Evolutionary conservation across 53 echinoderm and acorn worm genomes (phyloP), one percentile per base, ranked within the genome.

Genomic region (Astropecten irregularis): DNA sequence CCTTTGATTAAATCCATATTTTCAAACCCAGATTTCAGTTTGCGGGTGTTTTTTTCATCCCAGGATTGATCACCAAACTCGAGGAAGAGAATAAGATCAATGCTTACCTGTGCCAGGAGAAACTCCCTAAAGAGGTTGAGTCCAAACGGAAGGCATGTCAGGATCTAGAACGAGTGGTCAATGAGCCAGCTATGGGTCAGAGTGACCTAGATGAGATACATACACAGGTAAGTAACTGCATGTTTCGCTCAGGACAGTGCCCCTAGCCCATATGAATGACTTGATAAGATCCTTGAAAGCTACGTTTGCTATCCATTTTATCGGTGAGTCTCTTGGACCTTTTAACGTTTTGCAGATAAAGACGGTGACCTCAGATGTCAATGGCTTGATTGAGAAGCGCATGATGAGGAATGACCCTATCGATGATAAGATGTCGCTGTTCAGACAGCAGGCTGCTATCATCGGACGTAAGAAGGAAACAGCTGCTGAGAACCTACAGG

Each of bases 11-110:
- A n/a, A n/a, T n/a, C n/a, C n/a, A n/a, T n/a, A n/a, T n/a, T n/a
- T n/a, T n/a, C n/a, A n/a, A n/a, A n/a, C n/a, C n/a, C n/a, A n/a
- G n/a, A n/a, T n/a, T n/a, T n/a, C n/a, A n/a, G n/a, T n/a, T n/a
- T n/a, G n/a, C n/a, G n/a, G n/a, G n/a, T 42, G 42, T 8, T 42
- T 42, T 16, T 57, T 57, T 57, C 7, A 14, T 48, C 30, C 3
- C 58, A 96, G 99, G 94, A 69, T 66, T 99, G 56, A 85, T 99
- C 69, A 90, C 94, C 76, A 99, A 99, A 34, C 82, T 99, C 19
- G 94, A 99, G 23, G 99, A 99, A 49, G 99, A 99, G 83, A 99
- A 90, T 67, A 94, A 97, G 76, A 92, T 99, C 31, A 99, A 99
- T 74, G 85, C 94, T 2, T 99, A 99, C 67, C 79, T 99, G 49